These are phyloP conservation scores for Psittacara wagleri DNA, from an alignment of 2,113 vertebrate genomes.

Conservation along the genomic window DNA sequence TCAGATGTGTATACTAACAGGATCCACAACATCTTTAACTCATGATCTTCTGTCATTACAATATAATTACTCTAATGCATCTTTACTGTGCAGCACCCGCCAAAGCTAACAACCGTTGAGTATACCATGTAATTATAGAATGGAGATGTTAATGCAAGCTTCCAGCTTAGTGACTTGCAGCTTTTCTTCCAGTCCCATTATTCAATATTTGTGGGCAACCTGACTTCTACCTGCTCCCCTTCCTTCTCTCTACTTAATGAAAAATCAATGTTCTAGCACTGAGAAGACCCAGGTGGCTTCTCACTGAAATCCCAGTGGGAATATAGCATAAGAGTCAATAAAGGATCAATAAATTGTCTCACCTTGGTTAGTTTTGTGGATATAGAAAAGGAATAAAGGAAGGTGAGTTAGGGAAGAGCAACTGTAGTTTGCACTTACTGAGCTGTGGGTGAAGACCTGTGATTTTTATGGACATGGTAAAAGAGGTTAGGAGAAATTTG, in stretches of 20 bases:
- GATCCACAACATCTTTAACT: slow-evolving; percentile 51
- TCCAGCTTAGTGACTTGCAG: not conserved
- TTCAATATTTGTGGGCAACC: not conserved
- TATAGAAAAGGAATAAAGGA: not conserved
- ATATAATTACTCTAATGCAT: slow-evolving; percentile 65
- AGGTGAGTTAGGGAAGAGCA: not conserved
- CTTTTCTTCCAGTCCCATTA: not conserved
- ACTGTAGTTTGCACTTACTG: not conserved
- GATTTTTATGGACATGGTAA: not conserved
- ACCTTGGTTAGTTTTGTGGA: not conserved
- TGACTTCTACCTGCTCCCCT: not conserved
- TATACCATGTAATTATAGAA: not conserved
- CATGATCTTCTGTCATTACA: slow-evolving; percentile 66
- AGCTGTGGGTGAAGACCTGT: not conserved
- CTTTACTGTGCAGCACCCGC: not conserved
- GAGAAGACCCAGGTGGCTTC: not conserved
- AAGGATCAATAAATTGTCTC: not conserved
- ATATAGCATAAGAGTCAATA: not conserved
- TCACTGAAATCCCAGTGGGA: not conserved
- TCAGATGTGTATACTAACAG: slow-evolving; percentile 31
- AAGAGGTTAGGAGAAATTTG: not conserved
- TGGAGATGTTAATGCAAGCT: slow-evolving; percentile 20
- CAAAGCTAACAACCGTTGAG: not conserved
- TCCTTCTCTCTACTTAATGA: not conserved
- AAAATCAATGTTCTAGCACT: not conserved